These are phyloP conservation scores for Mythimna vitellina DNA, from an alignment of 2,888 invertebrate genomes.

Conservation along the genomic window DNA sequence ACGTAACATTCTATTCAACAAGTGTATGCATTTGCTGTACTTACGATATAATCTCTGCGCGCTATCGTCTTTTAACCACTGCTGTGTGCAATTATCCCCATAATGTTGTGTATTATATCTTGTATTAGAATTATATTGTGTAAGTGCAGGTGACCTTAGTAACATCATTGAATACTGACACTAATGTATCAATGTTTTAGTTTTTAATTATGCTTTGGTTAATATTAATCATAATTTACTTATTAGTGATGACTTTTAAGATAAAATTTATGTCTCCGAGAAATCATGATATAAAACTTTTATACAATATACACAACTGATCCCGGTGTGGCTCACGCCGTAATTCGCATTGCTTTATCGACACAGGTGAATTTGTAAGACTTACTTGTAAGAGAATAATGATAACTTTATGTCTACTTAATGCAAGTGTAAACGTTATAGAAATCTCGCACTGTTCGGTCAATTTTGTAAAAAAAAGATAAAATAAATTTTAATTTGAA, in stretches of 20 bases:
- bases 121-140: constrained; percentile 84
- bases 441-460: constrained; percentile 91
- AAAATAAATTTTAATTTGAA: constrained; percentile 88
- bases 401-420: constrained; percentile 90
- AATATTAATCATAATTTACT: constrained; percentile 89
- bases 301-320: constrained; percentile 84
- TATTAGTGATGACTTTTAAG: constrained; percentile 85
- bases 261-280: constrained; percentile 82
- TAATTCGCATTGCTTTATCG: constrained; percentile 85
- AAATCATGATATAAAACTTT: constrained; percentile 87
- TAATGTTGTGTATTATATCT: constrained; percentile 87
- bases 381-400: constrained; percentile 89
- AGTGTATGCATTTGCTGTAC: constrained; percentile 77
- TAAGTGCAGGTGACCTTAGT: constrained; percentile 78
- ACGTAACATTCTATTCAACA: constrained; percentile 65
- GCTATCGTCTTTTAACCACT: constrained; percentile 82
- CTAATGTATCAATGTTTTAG: constrained; percentile 88
- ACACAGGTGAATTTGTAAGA: constrained; percentile 89
- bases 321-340: constrained; percentile 76
- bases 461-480: constrained; percentile 90
- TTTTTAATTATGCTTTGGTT: constrained; percentile 89
- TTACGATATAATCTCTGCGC: constrained; percentile 77
- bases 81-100: constrained; percentile 85
- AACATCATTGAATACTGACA: constrained; percentile 83
- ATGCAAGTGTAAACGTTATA: constrained; percentile 91